Conservation (phyloP, 2,797 vertebrate species). For the Pangasius sanitwongsei region DNA sequence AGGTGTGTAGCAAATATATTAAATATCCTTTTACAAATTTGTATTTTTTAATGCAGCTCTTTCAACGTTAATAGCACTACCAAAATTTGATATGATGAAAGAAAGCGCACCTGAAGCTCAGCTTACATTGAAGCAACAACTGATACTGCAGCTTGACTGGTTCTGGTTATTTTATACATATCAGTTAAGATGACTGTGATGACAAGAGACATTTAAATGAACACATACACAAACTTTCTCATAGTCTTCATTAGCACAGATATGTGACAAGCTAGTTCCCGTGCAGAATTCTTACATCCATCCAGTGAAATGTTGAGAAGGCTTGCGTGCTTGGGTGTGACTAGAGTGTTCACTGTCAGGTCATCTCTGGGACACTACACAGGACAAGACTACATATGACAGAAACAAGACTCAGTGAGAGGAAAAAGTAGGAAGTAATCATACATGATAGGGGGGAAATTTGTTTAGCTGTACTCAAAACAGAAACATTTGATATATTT, state of each 20-base stretch:
- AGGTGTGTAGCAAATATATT: neutral
- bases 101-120: neutral
- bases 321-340: conserved; percentile 16
- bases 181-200: neutral
- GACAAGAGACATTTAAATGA: neutral
- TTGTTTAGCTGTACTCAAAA: neutral
- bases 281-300: conserved; percentile 14
- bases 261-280: conserved; percentile 42
- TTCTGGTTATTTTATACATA: neutral
- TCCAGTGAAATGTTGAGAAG: conserved; percentile 4
- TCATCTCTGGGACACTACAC: conserved; percentile 29
- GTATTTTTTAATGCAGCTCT: neutral
- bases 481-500: neutral
- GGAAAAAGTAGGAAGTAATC: neutral
- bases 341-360: conserved; percentile 5
- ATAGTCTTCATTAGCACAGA: conserved; percentile 16
- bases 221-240: conserved; percentile 6
- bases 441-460: neutral
- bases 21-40: neutral
- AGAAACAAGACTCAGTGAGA: conserved; percentile 7
- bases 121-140: neutral
- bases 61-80: neutral
- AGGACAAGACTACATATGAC: neutral
- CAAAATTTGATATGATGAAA: neutral
- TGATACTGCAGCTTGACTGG: conserved; percentile 3